phyloP scores from a whole-genome alignment of 2,888 invertebrate genomes.

The Sphaerophoria taeniata region DNA sequence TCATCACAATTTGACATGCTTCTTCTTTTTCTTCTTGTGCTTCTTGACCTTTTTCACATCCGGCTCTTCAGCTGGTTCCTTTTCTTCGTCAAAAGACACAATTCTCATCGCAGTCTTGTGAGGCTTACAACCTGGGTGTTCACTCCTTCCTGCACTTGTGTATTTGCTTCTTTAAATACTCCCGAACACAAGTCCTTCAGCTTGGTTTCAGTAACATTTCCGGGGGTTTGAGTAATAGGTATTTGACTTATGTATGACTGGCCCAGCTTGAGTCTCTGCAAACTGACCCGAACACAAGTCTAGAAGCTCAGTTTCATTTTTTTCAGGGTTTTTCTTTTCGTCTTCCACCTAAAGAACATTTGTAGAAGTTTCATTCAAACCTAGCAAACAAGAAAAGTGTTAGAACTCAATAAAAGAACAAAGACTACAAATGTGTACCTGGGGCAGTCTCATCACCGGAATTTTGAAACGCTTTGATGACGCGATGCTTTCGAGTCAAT shows the following conservation, averaged over 20 bases:
- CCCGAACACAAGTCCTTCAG: conserved; percentile 86
- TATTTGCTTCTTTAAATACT: conserved; percentile 81
- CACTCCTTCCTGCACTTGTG: neutral
- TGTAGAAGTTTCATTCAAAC: conserved; percentile 46
- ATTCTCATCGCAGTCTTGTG: conserved; percentile 79
- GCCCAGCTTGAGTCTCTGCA: conserved; percentile 80
- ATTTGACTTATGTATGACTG: conserved; percentile 80
- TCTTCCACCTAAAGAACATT: conserved; percentile 77
- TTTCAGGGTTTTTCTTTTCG: conserved; percentile 75
- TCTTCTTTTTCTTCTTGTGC: conserved; percentile 79
- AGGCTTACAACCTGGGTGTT: neutral
- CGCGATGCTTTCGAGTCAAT: conserved; percentile 82
- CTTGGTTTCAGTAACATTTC: too few relatives aligned
- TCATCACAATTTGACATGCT: conserved; percentile 81
- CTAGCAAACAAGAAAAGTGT: conserved; percentile 8
- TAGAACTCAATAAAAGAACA: too few relatives aligned
- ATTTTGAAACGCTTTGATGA: conserved; percentile 79
- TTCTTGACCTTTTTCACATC: conserved; percentile 78
- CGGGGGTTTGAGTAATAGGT: conserved; percentile 78
- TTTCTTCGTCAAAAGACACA: conserved; percentile 83
- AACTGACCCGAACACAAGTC: conserved; percentile 86
- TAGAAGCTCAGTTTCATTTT: conserved; percentile 83
- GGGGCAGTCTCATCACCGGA: conserved; percentile 78
- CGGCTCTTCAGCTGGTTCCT: conserved; percentile 44
- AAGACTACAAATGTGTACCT: too few relatives aligned